A percentile compares a stretch with the other conserved stretches of the same genome.
Evolutionary conservation across 2,888 invertebrate genomes (phyloP).

Genomic region (Agriopis aurantiaria): DNA sequence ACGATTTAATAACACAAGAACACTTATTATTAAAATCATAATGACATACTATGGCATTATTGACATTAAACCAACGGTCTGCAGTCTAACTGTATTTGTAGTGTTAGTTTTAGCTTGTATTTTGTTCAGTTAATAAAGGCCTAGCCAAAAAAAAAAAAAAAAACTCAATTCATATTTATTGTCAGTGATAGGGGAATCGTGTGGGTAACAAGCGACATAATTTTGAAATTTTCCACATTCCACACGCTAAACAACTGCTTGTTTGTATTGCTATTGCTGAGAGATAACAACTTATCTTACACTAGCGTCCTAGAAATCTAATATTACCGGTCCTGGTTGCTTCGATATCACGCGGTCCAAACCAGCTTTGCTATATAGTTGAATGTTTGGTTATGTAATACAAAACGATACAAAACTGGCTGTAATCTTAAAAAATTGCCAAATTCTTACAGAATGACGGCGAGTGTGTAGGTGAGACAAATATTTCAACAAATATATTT

Average conservation of each 20-base stretch:
- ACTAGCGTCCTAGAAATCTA: slow-evolving; percentile 39
- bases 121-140: too few relatives aligned
- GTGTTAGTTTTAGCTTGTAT: too few relatives aligned
- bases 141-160: too few relatives aligned
- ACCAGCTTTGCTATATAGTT: slow-evolving; percentile 13
- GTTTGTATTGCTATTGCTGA: not conserved
- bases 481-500: not conserved
- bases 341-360: slow-evolving; percentile 23
- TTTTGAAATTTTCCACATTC: not conserved
- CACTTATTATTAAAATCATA: too few relatives aligned
- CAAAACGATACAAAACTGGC: not conserved
- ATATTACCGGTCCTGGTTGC: slow-evolving; percentile 36
- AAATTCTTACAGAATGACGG: too few relatives aligned
- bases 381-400: slow-evolving; percentile 13
- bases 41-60: too few relatives aligned
- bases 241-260: not conserved
- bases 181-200: too few relatives aligned
- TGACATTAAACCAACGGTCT: too few relatives aligned
- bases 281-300: slow-evolving; percentile 16
- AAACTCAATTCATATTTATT: too few relatives aligned
- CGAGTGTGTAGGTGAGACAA: not conserved
- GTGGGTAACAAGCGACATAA: not conserved
- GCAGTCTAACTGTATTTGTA: too few relatives aligned
- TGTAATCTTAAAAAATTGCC: too few relatives aligned
- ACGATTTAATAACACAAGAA: too few relatives aligned